These are phyloP conservation scores for Aphelenchoides besseyi DNA, from an alignment of 1,140 invertebrate genomes.

Conservation along the genomic window DNA sequence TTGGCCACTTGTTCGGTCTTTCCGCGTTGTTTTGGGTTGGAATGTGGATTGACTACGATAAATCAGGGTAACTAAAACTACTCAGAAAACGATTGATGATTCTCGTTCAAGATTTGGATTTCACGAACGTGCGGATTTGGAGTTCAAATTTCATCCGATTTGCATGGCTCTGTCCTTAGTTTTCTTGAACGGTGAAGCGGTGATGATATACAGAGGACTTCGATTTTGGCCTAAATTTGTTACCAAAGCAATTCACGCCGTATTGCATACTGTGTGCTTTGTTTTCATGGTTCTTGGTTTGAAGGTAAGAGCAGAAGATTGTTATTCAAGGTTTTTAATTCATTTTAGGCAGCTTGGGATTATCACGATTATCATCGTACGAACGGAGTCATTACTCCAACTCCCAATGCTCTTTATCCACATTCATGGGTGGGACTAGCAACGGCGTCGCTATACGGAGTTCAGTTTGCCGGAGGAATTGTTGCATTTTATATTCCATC, in stretches of 20 bases:
- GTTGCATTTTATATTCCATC: slow-evolving; percentile 3
- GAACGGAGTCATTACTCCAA: background rate
- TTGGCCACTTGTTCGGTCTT: slow-evolving; percentile 6
- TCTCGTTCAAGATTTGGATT: slow-evolving; percentile 23
- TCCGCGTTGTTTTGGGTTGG: slow-evolving; percentile 8
- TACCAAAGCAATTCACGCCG: slow-evolving; percentile 18
- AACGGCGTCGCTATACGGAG: slow-evolving; percentile 15
- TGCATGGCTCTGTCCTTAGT: slow-evolving; percentile 18
- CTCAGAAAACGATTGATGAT: background rate
- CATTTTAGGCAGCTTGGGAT: slow-evolving; percentile 9
- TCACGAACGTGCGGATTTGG: slow-evolving; percentile 22
- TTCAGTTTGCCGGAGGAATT: slow-evolving; percentile 6
- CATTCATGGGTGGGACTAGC: slow-evolving; percentile 20
- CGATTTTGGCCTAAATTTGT: slow-evolving; percentile 22
- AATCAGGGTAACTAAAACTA: background rate
- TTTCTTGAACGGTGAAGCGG: slow-evolving; percentile 26
- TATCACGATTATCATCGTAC: background rate
- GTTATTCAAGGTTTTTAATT: too few relatives aligned
- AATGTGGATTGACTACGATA: slow-evolving; percentile 16
- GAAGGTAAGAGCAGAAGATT: too few relatives aligned
- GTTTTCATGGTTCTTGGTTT: slow-evolving; percentile 17
- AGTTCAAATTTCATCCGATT: slow-evolving; percentile 27
- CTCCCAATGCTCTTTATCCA: slow-evolving; percentile 8
- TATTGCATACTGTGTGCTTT: slow-evolving; percentile 6
- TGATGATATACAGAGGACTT: slow-evolving; percentile 22